phyloP scores from a whole-genome alignment of 2,888 invertebrate genomes.

The Crematogaster levior region DNA sequence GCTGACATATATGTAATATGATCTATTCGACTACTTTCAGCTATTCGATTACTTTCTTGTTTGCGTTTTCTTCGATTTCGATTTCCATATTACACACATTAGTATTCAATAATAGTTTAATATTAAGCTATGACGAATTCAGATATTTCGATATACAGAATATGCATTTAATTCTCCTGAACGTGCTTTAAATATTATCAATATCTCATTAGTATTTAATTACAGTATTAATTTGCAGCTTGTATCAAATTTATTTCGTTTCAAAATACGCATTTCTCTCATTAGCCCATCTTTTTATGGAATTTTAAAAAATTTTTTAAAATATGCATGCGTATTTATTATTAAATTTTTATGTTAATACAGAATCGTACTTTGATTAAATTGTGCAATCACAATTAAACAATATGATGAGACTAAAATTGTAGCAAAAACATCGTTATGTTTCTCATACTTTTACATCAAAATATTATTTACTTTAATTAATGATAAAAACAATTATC shows the following conservation, averaged over 20 bases:
- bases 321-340: neutral
- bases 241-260: slow-evolving; percentile 11
- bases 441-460: neutral
- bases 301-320: slow-evolving; percentile 6
- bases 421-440: neutral
- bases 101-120: slow-evolving; percentile 4
- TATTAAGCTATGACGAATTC: neutral
- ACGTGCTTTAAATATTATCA: slow-evolving; percentile 12
- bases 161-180: slow-evolving; percentile 1
- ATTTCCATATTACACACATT: neutral
- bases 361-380: neutral
- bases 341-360: slow-evolving; percentile 9
- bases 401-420: neutral
- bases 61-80: neutral
- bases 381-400: neutral
- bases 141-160: slow-evolving; percentile 17
- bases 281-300: neutral
- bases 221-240: slow-evolving; percentile 18
- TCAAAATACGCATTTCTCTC: slow-evolving; percentile 5
- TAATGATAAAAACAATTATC: neutral
- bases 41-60: neutral
- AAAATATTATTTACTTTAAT: slow-evolving; percentile 6
- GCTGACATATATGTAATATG: neutral
- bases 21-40: neutral
- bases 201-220: slow-evolving; percentile 34